phyloP scores from a whole-genome alignment of 1,140 invertebrate species.

The Calliopsis andreniformis region DNA sequence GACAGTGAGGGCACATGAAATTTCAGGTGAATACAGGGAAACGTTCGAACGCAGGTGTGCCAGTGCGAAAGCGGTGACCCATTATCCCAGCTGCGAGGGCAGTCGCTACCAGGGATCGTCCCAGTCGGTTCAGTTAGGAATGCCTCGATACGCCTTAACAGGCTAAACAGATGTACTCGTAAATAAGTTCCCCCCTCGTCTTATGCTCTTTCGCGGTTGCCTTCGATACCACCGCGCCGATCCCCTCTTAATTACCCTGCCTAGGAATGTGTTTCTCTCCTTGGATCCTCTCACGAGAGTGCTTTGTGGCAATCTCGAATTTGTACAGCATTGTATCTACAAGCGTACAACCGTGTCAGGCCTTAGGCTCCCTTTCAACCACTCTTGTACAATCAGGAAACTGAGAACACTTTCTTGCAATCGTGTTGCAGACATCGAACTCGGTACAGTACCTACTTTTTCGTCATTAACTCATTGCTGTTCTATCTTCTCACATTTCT shows the following conservation, averaged over 20 bases:
- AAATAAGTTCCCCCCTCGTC: constrained; percentile 45
- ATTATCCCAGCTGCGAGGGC: constrained; percentile 70
- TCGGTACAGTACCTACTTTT: too few relatives aligned
- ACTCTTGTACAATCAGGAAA: too few relatives aligned
- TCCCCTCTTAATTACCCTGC: constrained; percentile 36
- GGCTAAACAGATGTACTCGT: constrained; percentile 58
- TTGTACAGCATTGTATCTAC: neutral
- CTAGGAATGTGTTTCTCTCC: constrained; percentile 19
- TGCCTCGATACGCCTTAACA: constrained; percentile 55
- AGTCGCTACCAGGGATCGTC: constrained; percentile 44
- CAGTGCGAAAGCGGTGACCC: constrained; percentile 74
- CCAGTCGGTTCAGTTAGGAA: constrained; percentile 37
- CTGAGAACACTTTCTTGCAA: too few relatives aligned
- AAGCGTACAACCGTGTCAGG: neutral
- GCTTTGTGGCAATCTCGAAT: neutral
- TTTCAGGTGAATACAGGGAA: constrained; percentile 25
- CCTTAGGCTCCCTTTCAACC: too few relatives aligned
- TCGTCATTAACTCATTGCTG: too few relatives aligned
- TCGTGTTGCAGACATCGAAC: too few relatives aligned
- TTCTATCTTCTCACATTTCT: too few relatives aligned
- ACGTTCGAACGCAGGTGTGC: constrained; percentile 55
- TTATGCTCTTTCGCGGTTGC: constrained; percentile 35
- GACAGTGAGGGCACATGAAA: constrained; percentile 11
- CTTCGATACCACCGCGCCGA: constrained; percentile 18
- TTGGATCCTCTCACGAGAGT: neutral